A percentile compares a stretch with the other conserved stretches of the same genome.
Conservation (phyloP, 2,888 invertebrate species). For the Drosophila barbarae region DNA sequence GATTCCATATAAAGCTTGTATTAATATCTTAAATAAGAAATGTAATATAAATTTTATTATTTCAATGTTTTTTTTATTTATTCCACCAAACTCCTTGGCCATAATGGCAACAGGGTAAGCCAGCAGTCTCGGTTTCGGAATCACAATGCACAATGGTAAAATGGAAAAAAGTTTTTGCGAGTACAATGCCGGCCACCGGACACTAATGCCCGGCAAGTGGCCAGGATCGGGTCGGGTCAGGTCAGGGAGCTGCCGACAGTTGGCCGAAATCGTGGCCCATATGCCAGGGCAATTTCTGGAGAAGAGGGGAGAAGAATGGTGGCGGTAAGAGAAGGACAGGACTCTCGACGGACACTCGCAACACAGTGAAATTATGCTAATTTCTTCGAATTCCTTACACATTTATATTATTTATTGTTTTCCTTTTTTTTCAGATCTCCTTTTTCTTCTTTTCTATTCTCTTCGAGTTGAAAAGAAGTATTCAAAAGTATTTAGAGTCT, state of each 20-base stretch:
- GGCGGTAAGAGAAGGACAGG: neutral
- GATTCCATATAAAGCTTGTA: neutral
- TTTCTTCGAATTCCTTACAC: slow-evolving; percentile 63
- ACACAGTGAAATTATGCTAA: slow-evolving; percentile 63
- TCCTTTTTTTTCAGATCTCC: slow-evolving; percentile 12
- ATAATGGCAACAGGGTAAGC: slow-evolving; percentile 22
- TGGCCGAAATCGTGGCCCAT: slow-evolving; percentile 41
- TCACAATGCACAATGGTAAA: slow-evolving; percentile 52
- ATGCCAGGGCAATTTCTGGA: slow-evolving; percentile 18
- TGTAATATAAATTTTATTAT: too few relatives aligned
- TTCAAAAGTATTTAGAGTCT: slow-evolving; percentile 62
- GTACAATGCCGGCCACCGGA: slow-evolving; percentile 56
- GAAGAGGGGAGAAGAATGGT: neutral
- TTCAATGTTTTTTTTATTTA: neutral
- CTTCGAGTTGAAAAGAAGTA: slow-evolving; percentile 43
- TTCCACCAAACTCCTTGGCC: neutral
- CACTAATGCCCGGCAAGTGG: slow-evolving; percentile 63
- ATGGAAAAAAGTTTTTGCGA: slow-evolving; percentile 42
- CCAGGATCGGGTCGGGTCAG: slow-evolving; percentile 55
- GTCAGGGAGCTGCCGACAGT: slow-evolving; percentile 40
- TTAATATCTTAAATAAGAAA: neutral
- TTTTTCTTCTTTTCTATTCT: slow-evolving; percentile 22
- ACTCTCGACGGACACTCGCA: slow-evolving; percentile 12
- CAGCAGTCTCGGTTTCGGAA: slow-evolving; percentile 30
- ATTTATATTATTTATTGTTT: slow-evolving; percentile 72